Conservation (phyloP, 1,140 invertebrate species). For the Trichomalopsis sarcophagae region DNA sequence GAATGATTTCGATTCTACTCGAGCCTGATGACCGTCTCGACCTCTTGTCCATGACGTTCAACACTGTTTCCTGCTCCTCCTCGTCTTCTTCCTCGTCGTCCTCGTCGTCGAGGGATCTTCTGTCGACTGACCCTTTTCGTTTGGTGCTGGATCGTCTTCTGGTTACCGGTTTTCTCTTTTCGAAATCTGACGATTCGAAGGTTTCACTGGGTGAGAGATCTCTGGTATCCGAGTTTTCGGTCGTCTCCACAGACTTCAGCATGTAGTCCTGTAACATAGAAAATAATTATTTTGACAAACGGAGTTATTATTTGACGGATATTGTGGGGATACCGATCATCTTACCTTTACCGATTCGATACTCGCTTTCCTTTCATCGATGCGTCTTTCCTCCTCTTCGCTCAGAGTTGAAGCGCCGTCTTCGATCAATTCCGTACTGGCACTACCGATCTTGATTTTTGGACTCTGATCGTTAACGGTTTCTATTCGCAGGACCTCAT, state of each 20-base stretch:
- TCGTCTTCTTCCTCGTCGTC: conserved; percentile 36
- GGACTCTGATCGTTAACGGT: conserved; percentile 61
- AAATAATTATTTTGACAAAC: not conserved
- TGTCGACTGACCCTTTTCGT: conserved; percentile 26
- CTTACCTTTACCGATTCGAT: conserved; percentile 28
- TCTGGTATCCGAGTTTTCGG: not conserved
- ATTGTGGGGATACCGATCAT: not conserved
- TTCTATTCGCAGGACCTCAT: conserved; percentile 68
- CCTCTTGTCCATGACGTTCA: conserved; percentile 37
- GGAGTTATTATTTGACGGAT: not conserved
- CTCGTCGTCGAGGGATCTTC: not conserved
- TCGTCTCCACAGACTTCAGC: not conserved
- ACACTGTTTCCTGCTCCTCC: conserved; percentile 27
- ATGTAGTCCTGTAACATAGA: conserved; percentile 15
- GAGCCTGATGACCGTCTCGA: conserved; percentile 29
- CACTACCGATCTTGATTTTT: conserved; percentile 61
- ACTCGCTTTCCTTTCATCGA: not conserved
- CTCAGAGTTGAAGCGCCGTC: not conserved
- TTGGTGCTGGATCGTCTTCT: conserved; percentile 9
- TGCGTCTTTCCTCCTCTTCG: not conserved
- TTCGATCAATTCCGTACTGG: not conserved
- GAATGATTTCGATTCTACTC: conserved; percentile 46
- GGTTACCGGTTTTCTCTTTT: not conserved
- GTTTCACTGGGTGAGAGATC: not conserved
- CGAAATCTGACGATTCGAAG: not conserved